Evolutionary conservation across 2,113 vertebrate species (phyloP).

Genomic region (Melanerpes aurifrons): DNA sequence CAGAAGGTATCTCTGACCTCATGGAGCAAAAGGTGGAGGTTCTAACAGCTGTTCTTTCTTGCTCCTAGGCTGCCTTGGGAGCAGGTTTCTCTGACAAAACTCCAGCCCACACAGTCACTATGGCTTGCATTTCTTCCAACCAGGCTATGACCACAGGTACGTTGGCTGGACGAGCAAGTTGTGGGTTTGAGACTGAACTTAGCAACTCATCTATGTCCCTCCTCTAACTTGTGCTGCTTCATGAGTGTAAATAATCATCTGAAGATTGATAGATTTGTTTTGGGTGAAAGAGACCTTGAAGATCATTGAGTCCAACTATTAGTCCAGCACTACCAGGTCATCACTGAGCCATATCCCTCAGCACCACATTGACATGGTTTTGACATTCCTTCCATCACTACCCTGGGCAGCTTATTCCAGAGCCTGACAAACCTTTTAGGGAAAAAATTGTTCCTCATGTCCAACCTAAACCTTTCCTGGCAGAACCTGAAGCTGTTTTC

Average conservation of each 20-base stretch:
- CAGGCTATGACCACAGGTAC: slow-evolving; percentile 96
- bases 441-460: not conserved
- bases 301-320: not conserved
- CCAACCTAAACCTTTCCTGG: not conserved
- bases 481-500: not conserved
- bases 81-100: slow-evolving; percentile 95
- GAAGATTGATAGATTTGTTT: not conserved
- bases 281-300: not conserved
- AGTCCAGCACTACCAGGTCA: not conserved
- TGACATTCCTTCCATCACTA: not conserved
- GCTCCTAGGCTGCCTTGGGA: slow-evolving; percentile 87
- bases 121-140: slow-evolving; percentile 98
- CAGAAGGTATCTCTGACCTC: not conserved
- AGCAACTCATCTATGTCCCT: not conserved
- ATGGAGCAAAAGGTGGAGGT: not conserved
- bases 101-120: slow-evolving; percentile 94
- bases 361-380: not conserved
- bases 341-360: not conserved
- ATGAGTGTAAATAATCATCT: not conserved
- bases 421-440: not conserved
- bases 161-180: not conserved
- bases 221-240: not conserved
- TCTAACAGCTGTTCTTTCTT: not conserved
- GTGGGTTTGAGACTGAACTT: not conserved
- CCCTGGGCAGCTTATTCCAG: not conserved